phyloP scores from a whole-genome alignment of 2,113 vertebrate species.

The Paramormyrops kingsleyae region DNA sequence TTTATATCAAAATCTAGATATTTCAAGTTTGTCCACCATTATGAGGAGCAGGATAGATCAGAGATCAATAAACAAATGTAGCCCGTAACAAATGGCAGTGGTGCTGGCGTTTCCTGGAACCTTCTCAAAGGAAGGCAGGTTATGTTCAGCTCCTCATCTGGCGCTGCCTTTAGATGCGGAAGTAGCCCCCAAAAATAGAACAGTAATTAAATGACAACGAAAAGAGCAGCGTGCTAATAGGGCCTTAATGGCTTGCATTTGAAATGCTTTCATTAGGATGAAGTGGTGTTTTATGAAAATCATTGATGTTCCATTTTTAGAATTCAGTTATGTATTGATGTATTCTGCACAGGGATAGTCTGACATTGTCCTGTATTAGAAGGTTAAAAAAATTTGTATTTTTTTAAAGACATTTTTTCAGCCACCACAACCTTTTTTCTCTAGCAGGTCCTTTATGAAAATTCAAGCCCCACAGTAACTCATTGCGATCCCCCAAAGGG shows the following conservation, averaged over 20 bases:
- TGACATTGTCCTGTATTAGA: neutral
- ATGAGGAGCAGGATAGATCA: too few species aligned
- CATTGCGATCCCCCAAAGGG: neutral
- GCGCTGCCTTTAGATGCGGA: slow-evolving; percentile 35
- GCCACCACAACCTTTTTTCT: neutral
- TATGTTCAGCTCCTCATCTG: slow-evolving; percentile 27
- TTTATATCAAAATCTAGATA: neutral
- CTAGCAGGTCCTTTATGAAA: neutral
- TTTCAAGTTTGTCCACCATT: neutral
- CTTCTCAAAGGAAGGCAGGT: slow-evolving; percentile 31
- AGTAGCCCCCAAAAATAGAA: slow-evolving; percentile 41
- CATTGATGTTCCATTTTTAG: neutral
- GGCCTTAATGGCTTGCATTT: slow-evolving; percentile 35
- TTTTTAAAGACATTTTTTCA: neutral
- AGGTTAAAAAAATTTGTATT: neutral
- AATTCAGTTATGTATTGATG: neutral
- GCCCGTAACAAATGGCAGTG: neutral
- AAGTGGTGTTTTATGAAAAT: slow-evolving; percentile 1
- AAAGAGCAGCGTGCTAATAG: slow-evolving; percentile 32
- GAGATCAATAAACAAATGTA: neutral
- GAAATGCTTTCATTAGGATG: slow-evolving; percentile 8
- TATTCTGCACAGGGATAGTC: neutral
- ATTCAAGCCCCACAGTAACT: neutral
- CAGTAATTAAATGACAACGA: slow-evolving; percentile 43
- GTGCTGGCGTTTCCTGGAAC: slow-evolving; percentile 34